Base-by-base conservation (phyloP, 2,797 vertebrate genomes). In the Platyrinchus mystaceus region DNA sequence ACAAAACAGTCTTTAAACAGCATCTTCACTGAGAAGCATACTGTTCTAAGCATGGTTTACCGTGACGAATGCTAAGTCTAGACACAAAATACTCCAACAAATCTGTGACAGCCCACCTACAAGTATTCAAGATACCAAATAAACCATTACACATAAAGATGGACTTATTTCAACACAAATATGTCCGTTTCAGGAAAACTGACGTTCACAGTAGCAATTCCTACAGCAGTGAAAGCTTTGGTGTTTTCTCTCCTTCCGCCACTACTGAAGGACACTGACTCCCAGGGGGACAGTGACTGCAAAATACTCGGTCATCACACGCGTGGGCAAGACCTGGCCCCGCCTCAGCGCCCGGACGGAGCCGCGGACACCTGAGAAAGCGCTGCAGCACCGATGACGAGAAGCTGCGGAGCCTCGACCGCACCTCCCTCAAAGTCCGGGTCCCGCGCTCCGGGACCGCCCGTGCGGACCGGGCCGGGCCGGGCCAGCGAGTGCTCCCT, bases 401-500 rank as follows among this genome's bases (percentile, higher is more conserved):
- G 23, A 19, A 4, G 6, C 9, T 24, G 19, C n/a, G 11, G 27
- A 34, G 5, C 34, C 37, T 3, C 2, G 3, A 60, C 12, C 39
- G 17, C n/a, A 2, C 23, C 19, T 4, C 26, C 14, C 18, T 3
- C 34, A 22, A 43, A 2, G 34, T 3, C 18, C 30, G 36, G 4
- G 23, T 4, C 22, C 3, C 49, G 22, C 22, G 30, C 34, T 34
- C 67, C 67, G 20, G 68, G 36, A 46, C 62, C 17, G 27, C 50
- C 50, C 50, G 49, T 50, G 49, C 49, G 16, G 49, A n/a, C n/a
- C n/a, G 22, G n/a, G 32, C n/a, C 68, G 58, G 81, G 79, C 79
- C 36, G 95, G 97, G 95, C 8, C 10, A 88, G 89, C 89, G 83
- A 97, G 96, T 95, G 95, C 97, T 83, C 97, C 96, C 98, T 96